phyloP scores from a whole-genome alignment of 2,113 vertebrate genomes.

The Marmota monax region DNA sequence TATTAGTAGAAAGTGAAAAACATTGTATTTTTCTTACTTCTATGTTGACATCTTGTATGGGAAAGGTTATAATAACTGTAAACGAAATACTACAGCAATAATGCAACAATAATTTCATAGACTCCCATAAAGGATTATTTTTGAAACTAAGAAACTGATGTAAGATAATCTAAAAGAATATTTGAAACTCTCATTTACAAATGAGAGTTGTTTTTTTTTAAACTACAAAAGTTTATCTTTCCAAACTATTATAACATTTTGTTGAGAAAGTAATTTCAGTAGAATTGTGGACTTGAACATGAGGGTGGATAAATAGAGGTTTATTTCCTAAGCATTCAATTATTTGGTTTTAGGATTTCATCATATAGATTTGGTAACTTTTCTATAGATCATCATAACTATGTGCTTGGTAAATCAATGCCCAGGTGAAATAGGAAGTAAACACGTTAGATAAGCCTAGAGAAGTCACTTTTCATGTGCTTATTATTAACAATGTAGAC shows the following conservation, averaged over 20 bases:
- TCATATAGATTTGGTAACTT: not conserved
- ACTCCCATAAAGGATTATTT: not conserved
- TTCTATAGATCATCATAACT: not conserved
- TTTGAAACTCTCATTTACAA: not conserved
- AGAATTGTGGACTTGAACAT: not conserved
- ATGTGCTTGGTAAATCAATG: not conserved
- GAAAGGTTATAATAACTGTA: not conserved
- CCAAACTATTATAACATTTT: not conserved
- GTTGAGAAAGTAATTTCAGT: not conserved
- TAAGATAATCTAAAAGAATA: conserved; percentile 21
- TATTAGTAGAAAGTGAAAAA: not conserved
- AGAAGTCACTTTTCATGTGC: not conserved
- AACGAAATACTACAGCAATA: not conserved
- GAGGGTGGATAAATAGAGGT: not conserved
- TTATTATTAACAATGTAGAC: not conserved
- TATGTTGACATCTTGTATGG: not conserved
- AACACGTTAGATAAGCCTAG: not conserved
- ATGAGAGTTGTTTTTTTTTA: not conserved
- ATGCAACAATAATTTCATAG: not conserved
- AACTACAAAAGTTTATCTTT: conserved; percentile 25
- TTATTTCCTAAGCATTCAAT: conserved; percentile 31
- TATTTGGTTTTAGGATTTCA: not conserved
- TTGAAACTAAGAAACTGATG: not conserved
- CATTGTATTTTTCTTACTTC: not conserved
- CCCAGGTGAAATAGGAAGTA: not conserved